Base-by-base conservation (phyloP, 2,797 vertebrate genomes). In the Arnoldichthys spilopterus region DNA sequence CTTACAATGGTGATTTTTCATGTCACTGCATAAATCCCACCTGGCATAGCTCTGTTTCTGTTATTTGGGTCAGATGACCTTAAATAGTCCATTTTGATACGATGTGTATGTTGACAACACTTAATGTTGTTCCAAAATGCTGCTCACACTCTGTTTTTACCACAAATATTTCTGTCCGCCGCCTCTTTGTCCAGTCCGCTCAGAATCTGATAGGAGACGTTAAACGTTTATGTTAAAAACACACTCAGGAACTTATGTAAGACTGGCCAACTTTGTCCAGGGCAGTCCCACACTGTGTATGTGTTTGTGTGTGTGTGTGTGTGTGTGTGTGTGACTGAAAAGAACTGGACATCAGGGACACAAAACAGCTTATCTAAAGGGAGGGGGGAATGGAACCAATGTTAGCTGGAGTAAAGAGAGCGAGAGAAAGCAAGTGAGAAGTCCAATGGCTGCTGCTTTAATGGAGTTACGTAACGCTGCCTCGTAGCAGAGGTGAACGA, bases 171-270 rank as follows among this genome's bases (percentile, higher is more conserved):
- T 71, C 11, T 45, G 68, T 56, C 53, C 24, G 15, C 80, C 82
- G 86, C 79, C 84, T 84, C 78, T 90, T 89, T 86, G 81, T 47
- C 37, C 82, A 82, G 87, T 91, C 24, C 53, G 28, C 63, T 91
- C 86, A 89, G 85, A 89, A 88, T 73, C 86, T 89, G 87, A 87
- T 76, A 74, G 77, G 85, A 82, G 24, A 47, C 11, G 45, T 74
- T 89, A 88, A 89, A 89, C 87, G 88, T 83, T 91, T 80, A 78
- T 80, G 78, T 85, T 87, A 90, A 85, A 89, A 80, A 61, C 75
- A 71, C 79, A 9, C 47, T 76, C 54, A 18, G 20, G 37, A 45
- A 47, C 79, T 92, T 91, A 90, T 85, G 82, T 87, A 91, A 84
- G 85, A 80, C 85, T 84, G 82, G 58, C 82, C 72, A 81, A 70